These are phyloP conservation scores for Autographa gamma DNA, from an alignment of 2,888 invertebrate species.

Conservation along the genomic window DNA sequence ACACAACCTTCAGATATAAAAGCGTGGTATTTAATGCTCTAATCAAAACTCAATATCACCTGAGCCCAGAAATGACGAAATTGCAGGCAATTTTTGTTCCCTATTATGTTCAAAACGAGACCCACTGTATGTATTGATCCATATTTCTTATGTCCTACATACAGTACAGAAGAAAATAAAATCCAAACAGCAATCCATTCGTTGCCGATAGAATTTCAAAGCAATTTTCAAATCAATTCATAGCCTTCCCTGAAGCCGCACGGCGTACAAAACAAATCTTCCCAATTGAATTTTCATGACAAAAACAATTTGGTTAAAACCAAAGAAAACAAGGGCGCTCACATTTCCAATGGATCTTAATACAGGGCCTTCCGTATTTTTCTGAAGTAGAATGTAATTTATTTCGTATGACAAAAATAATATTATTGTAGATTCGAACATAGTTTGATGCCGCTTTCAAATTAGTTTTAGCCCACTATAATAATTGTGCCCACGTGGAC, in stretches of 20 bases:
- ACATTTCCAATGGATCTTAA: conserved; percentile 32
- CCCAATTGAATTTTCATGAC: conserved; percentile 55
- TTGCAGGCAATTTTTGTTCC: neutral
- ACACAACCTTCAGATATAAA: neutral
- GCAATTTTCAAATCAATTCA: conserved; percentile 42
- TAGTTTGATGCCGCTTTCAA: too few relatives aligned
- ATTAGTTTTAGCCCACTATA: too few relatives aligned
- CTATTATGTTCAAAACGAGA: too few relatives aligned
- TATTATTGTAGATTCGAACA: too few relatives aligned
- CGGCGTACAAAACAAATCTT: conserved; percentile 43
- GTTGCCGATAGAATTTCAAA: conserved; percentile 21
- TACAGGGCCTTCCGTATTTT: conserved; percentile 24
- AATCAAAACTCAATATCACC: too few relatives aligned
- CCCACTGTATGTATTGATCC: neutral
- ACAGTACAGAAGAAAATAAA: neutral
- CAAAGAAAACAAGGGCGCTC: conserved; percentile 40
- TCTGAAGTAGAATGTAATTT: conserved; percentile 32
- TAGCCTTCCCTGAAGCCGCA: conserved; percentile 13
- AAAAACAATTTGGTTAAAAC: conserved; percentile 52
- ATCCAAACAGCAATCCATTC: conserved; percentile 10
- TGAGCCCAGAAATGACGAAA: too few relatives aligned
- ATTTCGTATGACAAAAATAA: neutral
- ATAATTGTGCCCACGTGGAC: too few relatives aligned
- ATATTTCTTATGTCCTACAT: neutral
- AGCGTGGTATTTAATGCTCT: too few relatives aligned